phyloP scores from a whole-genome alignment of 1,140 invertebrate genomes.

The Trachelipus rathkii region DNA sequence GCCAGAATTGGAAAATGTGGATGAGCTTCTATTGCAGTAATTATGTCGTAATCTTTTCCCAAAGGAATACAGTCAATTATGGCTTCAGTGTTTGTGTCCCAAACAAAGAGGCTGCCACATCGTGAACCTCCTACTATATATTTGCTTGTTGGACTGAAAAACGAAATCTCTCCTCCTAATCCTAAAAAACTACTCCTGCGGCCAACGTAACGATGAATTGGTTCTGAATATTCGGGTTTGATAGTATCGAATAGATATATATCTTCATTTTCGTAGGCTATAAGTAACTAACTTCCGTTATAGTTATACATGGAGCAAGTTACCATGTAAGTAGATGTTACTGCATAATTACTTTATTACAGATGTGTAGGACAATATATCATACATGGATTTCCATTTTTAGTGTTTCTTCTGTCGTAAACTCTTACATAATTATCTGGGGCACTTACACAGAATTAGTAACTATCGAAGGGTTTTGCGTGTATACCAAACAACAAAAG shows the following conservation, averaged over 20 bases:
- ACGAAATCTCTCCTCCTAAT: neutral
- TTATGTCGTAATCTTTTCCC: neutral
- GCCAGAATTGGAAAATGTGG: neutral
- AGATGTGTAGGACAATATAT: neutral
- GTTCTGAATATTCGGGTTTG: slow-evolving; percentile 57
- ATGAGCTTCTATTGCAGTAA: neutral
- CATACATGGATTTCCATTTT: neutral
- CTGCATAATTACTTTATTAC: no score
- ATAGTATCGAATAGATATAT: slow-evolving; percentile 80
- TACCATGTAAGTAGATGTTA: slow-evolving; percentile 50
- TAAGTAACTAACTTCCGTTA: slow-evolving; percentile 81
- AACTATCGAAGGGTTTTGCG: slow-evolving; percentile 68
- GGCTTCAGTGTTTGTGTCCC: neutral
- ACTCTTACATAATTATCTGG: slow-evolving; percentile 57
- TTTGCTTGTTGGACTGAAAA: neutral
- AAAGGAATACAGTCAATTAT: neutral
- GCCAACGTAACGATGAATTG: slow-evolving; percentile 64
- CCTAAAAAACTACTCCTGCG: slow-evolving; percentile 48
- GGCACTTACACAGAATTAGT: slow-evolving; percentile 77
- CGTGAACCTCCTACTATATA: neutral
- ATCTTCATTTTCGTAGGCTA: slow-evolving; percentile 86
- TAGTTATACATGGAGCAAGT: slow-evolving; percentile 86
- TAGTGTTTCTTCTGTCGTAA: slow-evolving; percentile 60
- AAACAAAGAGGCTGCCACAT: neutral
- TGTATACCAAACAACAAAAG: slow-evolving; percentile 78